Conservation (phyloP, 2,888 invertebrate genomes). For the Hesperia comma region DNA sequence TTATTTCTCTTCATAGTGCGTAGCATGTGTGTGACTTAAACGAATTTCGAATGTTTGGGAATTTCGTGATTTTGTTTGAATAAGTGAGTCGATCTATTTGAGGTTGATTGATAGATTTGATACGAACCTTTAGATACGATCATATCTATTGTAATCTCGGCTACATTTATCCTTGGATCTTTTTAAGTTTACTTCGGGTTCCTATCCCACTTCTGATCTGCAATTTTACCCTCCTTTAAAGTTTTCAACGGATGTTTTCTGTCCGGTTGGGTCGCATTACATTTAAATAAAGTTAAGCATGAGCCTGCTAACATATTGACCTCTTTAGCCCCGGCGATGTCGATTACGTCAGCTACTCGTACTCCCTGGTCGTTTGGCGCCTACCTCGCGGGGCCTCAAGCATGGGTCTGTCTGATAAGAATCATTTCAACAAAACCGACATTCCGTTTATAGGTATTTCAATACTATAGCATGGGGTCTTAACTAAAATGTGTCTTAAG, state of each 20-base stretch:
- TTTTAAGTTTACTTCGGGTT: no score
- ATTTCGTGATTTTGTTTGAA: no score
- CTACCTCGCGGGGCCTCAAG: conserved; percentile 36
- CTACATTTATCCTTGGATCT: no score
- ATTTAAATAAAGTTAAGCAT: conserved; percentile 29
- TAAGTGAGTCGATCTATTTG: no score
- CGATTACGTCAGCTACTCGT: conserved; percentile 33
- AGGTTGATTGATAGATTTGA: no score
- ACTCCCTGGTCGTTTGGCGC: conserved; percentile 17
- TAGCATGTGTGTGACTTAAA: no score
- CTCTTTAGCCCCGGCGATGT: conserved; percentile 30
- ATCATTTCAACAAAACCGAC: conserved; percentile 34
- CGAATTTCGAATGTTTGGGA: no score
- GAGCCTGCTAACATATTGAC: conserved; percentile 35
- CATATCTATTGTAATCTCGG: no score
- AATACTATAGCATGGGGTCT: neutral
- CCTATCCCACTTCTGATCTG: neutral
- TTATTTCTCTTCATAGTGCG: no score
- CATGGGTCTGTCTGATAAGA: conserved; percentile 35
- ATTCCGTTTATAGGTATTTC: conserved; percentile 15
- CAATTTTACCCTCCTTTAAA: neutral
- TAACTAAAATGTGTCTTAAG: neutral
- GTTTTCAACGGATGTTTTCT: conserved; percentile 23
- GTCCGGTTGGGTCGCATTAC: conserved; percentile 13
- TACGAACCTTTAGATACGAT: no score